Base-by-base conservation (phyloP, 92 coral and sea anemone species). In the Umimayanthus chanpuru region DNA sequence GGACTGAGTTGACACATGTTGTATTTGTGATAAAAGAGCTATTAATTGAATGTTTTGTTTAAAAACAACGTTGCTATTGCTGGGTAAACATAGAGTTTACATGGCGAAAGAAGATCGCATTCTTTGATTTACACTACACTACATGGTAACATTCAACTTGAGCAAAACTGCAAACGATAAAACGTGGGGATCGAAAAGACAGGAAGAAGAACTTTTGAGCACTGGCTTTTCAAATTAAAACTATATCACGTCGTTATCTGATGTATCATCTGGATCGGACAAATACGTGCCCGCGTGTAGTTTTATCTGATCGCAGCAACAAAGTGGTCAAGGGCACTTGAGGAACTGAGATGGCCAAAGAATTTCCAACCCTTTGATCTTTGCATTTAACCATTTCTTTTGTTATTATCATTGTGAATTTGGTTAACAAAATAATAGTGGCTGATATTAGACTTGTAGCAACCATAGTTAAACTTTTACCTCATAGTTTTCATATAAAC, bases 1-100 rank as follows among this genome's bases (percentile, higher is more conserved):
- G 75, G 75, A 68, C 73, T 68, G 9, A 70, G 75, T 28, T 70
- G 75, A 70, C 75, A 70, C 75, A 70, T 70, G 75, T 70, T 0
- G 3, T 70, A 70, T 10, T 70, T 70, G 36, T 70, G 38, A 70
- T 70, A 70, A 70, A 70, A 70, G 38, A 28, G 75, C 39, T 70
- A 28, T 70, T 70, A 70, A 70, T 70, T 25, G 28, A 28, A 26
- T 70, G 75, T 28, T 26, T 70, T 70, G 36, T 25, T 8, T 70
- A 25, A 25, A 70, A 70, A 70, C 75, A 70, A 70, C 75, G 14
- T 1, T 70, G 12, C 3, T 70, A 70, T 26, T 28, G 11, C 75
- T 25, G 20, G 75, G 39, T 70, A 70, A 70, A 70, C 75, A 8
- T 28, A 70, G 67, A 4, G 7, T 5, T 61, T n/a, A n/a, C n/a